These are phyloP conservation scores for Rhagophthalmus giganteus DNA, from an alignment of 2,888 invertebrate genomes.

Conservation along the genomic window DNA sequence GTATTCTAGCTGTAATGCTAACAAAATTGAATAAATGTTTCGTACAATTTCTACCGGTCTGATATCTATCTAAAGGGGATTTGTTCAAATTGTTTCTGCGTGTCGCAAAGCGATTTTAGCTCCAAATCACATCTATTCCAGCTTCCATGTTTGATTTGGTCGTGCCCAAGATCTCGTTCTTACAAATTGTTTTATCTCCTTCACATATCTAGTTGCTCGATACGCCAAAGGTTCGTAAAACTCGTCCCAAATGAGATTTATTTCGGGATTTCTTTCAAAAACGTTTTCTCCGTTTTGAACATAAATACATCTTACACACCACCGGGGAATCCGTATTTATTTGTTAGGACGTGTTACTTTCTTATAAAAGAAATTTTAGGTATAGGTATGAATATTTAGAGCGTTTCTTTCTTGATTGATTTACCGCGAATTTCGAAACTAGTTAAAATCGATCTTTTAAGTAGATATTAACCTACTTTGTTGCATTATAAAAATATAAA, in stretches of 20 bases:
- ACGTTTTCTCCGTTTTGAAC: conserved; percentile 2
- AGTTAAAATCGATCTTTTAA: too few species aligned
- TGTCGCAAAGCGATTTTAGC: conserved; percentile 28
- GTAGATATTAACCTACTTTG: too few species aligned
- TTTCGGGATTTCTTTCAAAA: conserved; percentile 18
- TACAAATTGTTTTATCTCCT: conserved; percentile 36
- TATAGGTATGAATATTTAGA: too few species aligned
- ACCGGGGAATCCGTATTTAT: background rate
- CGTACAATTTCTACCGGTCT: conserved; percentile 20
- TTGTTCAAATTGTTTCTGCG: conserved; percentile 32
- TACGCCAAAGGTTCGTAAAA: conserved; percentile 28
- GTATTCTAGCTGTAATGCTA: too few species aligned
- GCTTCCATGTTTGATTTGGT: conserved; percentile 31
- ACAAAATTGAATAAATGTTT: conserved; percentile 19
- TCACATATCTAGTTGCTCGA: conserved; percentile 29
- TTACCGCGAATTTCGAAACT: too few species aligned
- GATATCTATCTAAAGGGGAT: conserved; percentile 31
- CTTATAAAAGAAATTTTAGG: conserved; percentile 1
- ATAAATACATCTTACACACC: conserved; percentile 7
- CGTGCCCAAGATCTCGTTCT: conserved; percentile 25
- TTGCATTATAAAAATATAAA: too few species aligned
- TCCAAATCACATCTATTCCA: conserved; percentile 31
- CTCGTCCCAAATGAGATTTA: conserved; percentile 29
- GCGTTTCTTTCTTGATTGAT: too few species aligned
- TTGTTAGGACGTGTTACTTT: background rate